A percentile compares a stretch with the other conserved stretches of the same genome.
Evolutionary conservation across 2,797 vertebrate genomes (phyloP).

Genomic region (Cyprinella venusta): DNA sequence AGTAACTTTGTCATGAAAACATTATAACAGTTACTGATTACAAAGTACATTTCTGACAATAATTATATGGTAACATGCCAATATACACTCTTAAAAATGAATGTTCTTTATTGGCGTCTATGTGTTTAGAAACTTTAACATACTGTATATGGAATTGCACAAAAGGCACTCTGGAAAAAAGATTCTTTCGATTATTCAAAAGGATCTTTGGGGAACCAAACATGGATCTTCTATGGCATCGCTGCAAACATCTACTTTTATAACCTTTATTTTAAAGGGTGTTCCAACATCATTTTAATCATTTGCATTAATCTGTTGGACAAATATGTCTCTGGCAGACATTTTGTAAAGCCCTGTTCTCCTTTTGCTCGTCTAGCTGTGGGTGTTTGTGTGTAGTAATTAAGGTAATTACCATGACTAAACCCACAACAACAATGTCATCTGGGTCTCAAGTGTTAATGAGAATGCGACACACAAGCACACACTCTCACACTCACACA

Average conservation of each 20-base stretch:
- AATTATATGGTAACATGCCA: background rate
- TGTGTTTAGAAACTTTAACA: background rate
- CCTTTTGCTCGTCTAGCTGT: background rate
- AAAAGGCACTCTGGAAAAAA: background rate
- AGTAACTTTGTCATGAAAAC: background rate
- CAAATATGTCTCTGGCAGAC: background rate
- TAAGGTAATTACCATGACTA: slow-evolving; percentile 52
- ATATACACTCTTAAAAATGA: no score
- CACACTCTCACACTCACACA: background rate
- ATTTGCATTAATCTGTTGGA: background rate
- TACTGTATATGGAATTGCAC: no score
- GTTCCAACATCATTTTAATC: background rate
- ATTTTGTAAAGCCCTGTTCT: slow-evolving; percentile 11
- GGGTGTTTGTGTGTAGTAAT: slow-evolving; percentile 44
- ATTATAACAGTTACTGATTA: background rate
- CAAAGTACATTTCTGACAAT: background rate
- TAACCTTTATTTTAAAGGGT: background rate
- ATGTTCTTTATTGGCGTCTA: background rate
- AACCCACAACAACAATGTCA: slow-evolving; percentile 45
- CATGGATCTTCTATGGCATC: no score
- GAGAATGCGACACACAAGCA: background rate
- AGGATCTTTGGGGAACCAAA: background rate
- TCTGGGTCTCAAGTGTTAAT: slow-evolving; percentile 47
- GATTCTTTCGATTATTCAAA: background rate
- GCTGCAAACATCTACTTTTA: background rate